Percentiles rank a stretch among this genome's conserved stretches.
Evolutionary conservation across 2,113 vertebrate genomes (phyloP).

Genomic region (Boleophthalmus pectinirostris): DNA sequence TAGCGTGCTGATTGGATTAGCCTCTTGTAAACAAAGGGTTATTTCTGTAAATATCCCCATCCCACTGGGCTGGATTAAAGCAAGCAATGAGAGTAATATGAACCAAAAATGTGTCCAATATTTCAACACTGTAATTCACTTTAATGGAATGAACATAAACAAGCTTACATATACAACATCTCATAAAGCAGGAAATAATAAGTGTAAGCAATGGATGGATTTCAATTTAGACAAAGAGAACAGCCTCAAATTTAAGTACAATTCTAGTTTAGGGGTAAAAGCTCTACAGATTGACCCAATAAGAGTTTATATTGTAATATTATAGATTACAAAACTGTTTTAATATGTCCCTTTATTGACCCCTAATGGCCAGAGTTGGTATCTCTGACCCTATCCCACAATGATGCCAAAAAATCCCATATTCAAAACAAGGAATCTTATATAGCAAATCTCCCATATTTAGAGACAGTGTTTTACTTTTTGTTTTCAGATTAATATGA

Average conservation of each 20-base stretch:
- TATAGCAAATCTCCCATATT: no score
- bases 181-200: background rate
- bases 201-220: background rate
- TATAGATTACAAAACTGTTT: background rate
- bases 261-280: background rate
- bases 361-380: background rate
- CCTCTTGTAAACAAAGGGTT: slow-evolving; percentile 39
- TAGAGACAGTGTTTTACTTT: no score
- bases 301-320: background rate
- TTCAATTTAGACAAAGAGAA: background rate
- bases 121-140: background rate
- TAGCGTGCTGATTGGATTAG: slow-evolving; percentile 38
- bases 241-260: background rate
- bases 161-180: background rate
- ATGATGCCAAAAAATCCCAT: background rate
- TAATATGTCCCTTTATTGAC: background rate
- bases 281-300: background rate
- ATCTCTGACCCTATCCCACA: background rate
- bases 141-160: background rate
- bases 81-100: slow-evolving; percentile 8
- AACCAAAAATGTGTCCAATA: background rate
- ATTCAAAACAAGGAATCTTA: background rate
- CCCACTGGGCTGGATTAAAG: slow-evolving; percentile 15
- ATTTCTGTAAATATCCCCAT: slow-evolving; percentile 41
- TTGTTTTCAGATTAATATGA: background rate